phyloP scores from a whole-genome alignment of 1,140 invertebrate genomes.

The Ylistrum balloti region DNA sequence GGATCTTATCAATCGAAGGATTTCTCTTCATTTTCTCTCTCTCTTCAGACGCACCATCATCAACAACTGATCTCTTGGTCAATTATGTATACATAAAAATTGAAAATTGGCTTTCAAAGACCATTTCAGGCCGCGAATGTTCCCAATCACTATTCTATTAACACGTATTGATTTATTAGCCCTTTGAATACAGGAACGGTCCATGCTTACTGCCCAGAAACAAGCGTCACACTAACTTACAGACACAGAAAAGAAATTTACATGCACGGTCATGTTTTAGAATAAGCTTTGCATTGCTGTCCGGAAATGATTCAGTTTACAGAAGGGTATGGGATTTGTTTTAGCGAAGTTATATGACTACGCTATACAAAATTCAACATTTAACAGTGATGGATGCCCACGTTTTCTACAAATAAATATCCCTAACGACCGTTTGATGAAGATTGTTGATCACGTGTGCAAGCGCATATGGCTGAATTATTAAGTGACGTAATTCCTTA shows the following conservation, averaged over 20 bases:
- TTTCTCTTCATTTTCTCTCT: too few species aligned
- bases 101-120: constrained; percentile 1
- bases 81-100: background rate
- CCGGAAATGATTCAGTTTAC: background rate
- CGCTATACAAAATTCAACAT: constrained; percentile 15
- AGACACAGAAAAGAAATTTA: background rate
- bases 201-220: background rate
- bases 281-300: background rate
- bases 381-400: constrained; percentile 9
- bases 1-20: too few species aligned
- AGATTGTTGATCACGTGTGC: background rate
- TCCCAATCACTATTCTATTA: background rate
- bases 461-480: background rate
- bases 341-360: background rate
- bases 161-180: background rate
- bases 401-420: background rate
- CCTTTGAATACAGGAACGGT: background rate
- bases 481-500: constrained; percentile 34
- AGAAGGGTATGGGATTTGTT: background rate
- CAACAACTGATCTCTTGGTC: background rate
- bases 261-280: background rate
- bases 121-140: background rate
- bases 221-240: background rate
- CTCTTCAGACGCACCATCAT: too few species aligned
- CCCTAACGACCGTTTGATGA: background rate